Percentiles rank a stretch among this genome's conserved stretches.
These are phyloP conservation scores for Ivindomyrus marchei DNA, from an alignment of 2,113 vertebrate species.

Conservation along the genomic window DNA sequence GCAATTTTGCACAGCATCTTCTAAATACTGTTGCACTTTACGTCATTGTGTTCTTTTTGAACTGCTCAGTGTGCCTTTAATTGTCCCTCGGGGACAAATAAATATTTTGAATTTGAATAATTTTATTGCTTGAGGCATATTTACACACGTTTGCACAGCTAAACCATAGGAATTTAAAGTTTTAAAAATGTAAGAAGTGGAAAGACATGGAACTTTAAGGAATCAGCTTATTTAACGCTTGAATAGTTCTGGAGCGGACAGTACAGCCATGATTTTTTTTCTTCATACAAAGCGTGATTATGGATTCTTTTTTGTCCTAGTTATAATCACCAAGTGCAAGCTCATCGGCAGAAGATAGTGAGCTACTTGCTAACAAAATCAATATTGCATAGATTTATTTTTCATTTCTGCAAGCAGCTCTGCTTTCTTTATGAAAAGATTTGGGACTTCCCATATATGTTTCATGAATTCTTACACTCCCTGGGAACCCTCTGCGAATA, in stretches of 20 bases:
- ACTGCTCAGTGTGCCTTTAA: too few species aligned
- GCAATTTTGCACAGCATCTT: too few species aligned
- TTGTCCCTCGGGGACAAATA: too few species aligned
- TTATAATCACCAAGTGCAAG: neutral
- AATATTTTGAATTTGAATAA: neutral
- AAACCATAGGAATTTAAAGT: neutral
- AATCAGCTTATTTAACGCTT: neutral
- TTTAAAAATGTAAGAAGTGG: neutral
- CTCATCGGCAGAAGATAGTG: neutral
- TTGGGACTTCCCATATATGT: neutral
- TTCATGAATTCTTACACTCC: neutral
- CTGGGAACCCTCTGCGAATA: neutral
- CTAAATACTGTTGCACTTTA: too few species aligned
- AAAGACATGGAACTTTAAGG: neutral
- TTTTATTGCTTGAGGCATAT: neutral
- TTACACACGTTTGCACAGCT: neutral
- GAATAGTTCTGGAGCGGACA: neutral
- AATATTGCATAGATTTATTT: conserved; percentile 12
- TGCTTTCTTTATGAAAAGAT: neutral
- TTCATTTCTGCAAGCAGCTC: neutral
- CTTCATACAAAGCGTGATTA: neutral
- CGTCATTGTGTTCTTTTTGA: too few species aligned
- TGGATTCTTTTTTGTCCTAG: neutral
- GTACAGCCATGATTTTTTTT: neutral
- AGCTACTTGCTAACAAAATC: neutral